A percentile compares a stretch with the other conserved stretches of the same genome.
Evolutionary conservation across 1,140 invertebrate genomes (phyloP).

Genomic region (Calephelis nemesis): DNA sequence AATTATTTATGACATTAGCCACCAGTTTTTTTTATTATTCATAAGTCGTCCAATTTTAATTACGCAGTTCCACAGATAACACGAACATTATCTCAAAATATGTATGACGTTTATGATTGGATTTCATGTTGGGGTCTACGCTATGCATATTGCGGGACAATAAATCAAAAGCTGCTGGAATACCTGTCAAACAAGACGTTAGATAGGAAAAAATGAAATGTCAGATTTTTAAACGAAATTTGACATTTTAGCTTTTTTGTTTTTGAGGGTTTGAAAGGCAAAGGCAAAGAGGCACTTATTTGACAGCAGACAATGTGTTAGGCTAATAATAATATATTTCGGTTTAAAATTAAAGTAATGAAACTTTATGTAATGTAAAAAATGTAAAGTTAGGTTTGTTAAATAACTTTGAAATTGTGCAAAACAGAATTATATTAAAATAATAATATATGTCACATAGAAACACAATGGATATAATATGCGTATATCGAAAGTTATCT

Average conservation of each 20-base stretch:
- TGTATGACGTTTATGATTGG: slow-evolving; percentile 17
- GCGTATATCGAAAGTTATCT: no score
- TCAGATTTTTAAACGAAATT: neutral
- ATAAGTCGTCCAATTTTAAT: slow-evolving; percentile 2
- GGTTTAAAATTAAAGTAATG: no score
- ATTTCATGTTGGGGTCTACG: slow-evolving; percentile 6
- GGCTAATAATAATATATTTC: no score
- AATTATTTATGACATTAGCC: neutral
- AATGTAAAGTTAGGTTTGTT: no score
- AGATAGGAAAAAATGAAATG: slow-evolving; percentile 13
- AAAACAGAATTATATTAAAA: no score
- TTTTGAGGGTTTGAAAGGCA: no score
- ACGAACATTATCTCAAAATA: slow-evolving; percentile 10
- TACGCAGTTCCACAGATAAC: neutral
- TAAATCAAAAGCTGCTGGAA: slow-evolving; percentile 13
- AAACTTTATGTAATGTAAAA: no score
- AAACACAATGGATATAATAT: no score
- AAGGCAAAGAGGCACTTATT: no score
- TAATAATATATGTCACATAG: no score
- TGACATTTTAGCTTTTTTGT: neutral
- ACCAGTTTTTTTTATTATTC: neutral
- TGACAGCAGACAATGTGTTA: no score
- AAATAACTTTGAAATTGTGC: no score
- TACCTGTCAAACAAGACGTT: slow-evolving; percentile 15
- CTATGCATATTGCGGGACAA: slow-evolving; percentile 13